phyloP scores from a whole-genome alignment of 92 coral and sea anemone genomes.

The Metridium senile region DNA sequence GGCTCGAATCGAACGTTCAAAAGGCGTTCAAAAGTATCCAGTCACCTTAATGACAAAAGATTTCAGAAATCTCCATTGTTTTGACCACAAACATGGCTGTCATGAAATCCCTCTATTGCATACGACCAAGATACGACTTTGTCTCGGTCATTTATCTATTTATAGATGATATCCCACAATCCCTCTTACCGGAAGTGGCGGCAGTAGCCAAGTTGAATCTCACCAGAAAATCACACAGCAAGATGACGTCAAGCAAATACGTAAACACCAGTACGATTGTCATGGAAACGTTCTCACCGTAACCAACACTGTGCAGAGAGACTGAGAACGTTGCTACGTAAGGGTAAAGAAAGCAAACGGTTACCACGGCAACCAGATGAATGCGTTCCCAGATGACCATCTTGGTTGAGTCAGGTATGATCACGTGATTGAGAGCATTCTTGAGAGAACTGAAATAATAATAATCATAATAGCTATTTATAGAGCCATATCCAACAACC shows the following conservation, averaged over 20 bases:
- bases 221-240: slow-evolving; percentile 64
- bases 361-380: slow-evolving; percentile 57
- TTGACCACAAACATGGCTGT: no score
- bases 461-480: no score
- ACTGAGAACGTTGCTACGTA: slow-evolving; percentile 80
- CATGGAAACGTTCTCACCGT: slow-evolving; percentile 49
- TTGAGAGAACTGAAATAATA: slow-evolving; percentile 14
- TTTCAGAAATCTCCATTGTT: no score
- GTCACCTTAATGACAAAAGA: no score
- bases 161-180: not conserved
- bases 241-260: slow-evolving; percentile 67
- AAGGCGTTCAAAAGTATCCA: no score
- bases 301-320: slow-evolving; percentile 71
- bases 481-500: no score
- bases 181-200: slow-evolving; percentile 45
- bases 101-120: no score
- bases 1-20: no score
- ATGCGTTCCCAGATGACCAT: slow-evolving; percentile 73
- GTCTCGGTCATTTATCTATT: no score
- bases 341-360: slow-evolving; percentile 68
- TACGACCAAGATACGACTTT: no score
- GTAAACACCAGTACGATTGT: slow-evolving; percentile 44
- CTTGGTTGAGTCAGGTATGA: slow-evolving; percentile 64
- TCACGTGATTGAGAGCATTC: slow-evolving; percentile 38
- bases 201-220: slow-evolving; percentile 83